A percentile compares a stretch with the other conserved stretches of the same genome.
These are phyloP conservation scores for Bos taurus DNA, from an alignment of 2,113 vertebrate species.

Conservation along the genomic window ARS-UCD2.0 NC_037338.1:52662001-52662500, in stretches of 20 bases:
- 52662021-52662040: not conserved
- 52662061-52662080: not conserved
- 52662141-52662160: not conserved
- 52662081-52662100: not conserved
- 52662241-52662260: not conserved
- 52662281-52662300: not conserved
- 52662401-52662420: not conserved
- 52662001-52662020: not conserved
- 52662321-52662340: not conserved
- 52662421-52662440: not conserved
- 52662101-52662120: not conserved
- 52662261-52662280: not conserved
- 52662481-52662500: not conserved
- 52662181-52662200: not conserved
- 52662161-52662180: not conserved
- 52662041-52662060: not conserved
- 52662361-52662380: not conserved
- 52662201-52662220: not conserved
- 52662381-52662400: not conserved
- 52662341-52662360: not conserved
- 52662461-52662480: not conserved
- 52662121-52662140: not conserved
- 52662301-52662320: not conserved
- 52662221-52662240: not conserved
- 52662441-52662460: not conserved